A percentile compares a stretch with the other conserved stretches of the same genome.
phyloP scores from a whole-genome alignment of 2,113 vertebrate species.

The Pyrgilauda ruficollis region DNA sequence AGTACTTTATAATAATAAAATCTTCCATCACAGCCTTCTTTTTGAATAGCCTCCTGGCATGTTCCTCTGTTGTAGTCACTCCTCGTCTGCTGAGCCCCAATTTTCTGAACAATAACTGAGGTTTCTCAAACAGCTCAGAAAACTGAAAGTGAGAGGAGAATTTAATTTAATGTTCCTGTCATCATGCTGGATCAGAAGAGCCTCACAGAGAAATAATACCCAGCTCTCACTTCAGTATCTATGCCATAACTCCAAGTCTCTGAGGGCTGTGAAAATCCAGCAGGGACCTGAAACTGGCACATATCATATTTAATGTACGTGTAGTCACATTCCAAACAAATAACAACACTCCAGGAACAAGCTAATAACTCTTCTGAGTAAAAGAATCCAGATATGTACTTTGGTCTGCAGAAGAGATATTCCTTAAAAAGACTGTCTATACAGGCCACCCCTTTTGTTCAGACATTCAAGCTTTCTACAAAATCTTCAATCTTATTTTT shows the following conservation, averaged over 20 bases:
- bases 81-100: background rate
- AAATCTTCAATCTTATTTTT: background rate
- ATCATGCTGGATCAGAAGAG: background rate
- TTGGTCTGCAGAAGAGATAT: background rate
- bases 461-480: background rate
- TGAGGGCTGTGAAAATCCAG: background rate
- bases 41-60: background rate
- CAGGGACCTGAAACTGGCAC: background rate
- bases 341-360: background rate
- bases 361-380: background rate
- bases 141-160: background rate
- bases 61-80: background rate
- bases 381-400: background rate
- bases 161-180: background rate
- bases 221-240: background rate
- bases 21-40: background rate
- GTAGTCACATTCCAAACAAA: background rate
- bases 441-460: background rate
- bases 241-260: background rate
- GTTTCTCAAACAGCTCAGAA: background rate
- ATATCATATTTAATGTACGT: background rate
- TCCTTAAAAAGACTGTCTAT: background rate
- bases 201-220: background rate
- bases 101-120: background rate
- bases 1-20: conserved; percentile 1